phyloP scores from a whole-genome alignment of 2,888 invertebrate species.

The Abscondita cerata region DNA sequence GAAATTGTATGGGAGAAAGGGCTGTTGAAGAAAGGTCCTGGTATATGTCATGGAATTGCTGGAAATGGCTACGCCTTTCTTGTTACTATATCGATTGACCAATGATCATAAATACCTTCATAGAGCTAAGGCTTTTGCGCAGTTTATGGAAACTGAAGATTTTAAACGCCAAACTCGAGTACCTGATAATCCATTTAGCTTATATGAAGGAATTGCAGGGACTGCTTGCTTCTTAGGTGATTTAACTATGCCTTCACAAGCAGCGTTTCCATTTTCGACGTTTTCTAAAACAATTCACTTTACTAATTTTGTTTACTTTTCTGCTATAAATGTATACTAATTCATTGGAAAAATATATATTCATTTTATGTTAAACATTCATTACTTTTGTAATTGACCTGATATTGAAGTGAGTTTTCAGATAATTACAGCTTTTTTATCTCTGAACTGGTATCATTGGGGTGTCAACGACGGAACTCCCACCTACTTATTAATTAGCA shows the following conservation, averaged over 20 bases:
- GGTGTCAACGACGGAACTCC: no score
- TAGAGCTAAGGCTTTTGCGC: slow-evolving; percentile 77
- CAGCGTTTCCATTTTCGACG: slow-evolving; percentile 87
- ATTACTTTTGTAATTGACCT: no score
- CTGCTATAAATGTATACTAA: no score
- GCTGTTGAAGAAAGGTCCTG: slow-evolving; percentile 84
- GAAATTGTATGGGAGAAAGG: slow-evolving; percentile 86
- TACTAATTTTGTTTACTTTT: no score
- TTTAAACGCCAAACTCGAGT: slow-evolving; percentile 72
- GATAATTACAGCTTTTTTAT: no score
- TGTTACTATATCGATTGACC: slow-evolving; percentile 78
- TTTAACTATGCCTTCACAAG: slow-evolving; percentile 73
- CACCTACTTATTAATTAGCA: no score
- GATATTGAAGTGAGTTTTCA: no score
- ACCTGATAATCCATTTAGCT: slow-evolving; percentile 83
- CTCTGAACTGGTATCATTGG: no score
- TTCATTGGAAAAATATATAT: no score
- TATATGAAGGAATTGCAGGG: slow-evolving; percentile 88
- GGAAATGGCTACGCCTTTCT: slow-evolving; percentile 84
- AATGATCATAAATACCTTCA: slow-evolving; percentile 74
- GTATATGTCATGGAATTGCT: slow-evolving; percentile 88
- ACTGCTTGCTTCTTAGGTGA: slow-evolving; percentile 84
- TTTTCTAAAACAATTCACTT: slow-evolving; percentile 64
- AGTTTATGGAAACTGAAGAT: slow-evolving; percentile 72
- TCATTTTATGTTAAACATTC: no score